Percentiles rank a stretch among this genome's conserved stretches.
These are phyloP conservation scores for Sebastiscus tertius DNA, from an alignment of 2,797 vertebrate genomes.

Conservation along the genomic window DNA sequence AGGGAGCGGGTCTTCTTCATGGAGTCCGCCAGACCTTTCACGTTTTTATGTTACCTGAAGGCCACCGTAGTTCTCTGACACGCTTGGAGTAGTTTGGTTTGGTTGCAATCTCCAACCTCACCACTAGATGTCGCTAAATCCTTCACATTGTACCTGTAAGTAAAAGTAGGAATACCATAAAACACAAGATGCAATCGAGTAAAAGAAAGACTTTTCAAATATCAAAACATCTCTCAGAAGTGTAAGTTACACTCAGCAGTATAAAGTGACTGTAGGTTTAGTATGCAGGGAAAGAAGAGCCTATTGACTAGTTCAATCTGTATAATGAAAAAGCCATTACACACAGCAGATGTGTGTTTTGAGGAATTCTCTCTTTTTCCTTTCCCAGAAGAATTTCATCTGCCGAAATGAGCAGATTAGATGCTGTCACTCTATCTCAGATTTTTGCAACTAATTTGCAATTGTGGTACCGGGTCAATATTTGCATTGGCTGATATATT, in stretches of 20 bases:
- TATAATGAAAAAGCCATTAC: slow-evolving; percentile 13
- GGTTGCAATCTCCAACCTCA: neutral
- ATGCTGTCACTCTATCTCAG: slow-evolving; percentile 51
- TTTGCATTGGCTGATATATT: slow-evolving; percentile 77
- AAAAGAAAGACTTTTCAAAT: neutral
- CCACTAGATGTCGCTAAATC: neutral
- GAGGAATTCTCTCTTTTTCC: slow-evolving; percentile 14
- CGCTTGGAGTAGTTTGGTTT: accelerated
- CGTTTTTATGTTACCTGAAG: too few species aligned
- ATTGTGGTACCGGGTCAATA: slow-evolving; percentile 73
- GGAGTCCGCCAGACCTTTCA: neutral
- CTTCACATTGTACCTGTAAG: neutral
- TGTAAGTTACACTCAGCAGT: neutral
- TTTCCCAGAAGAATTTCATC: slow-evolving; percentile 10
- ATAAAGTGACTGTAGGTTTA: slow-evolving; percentile 5
- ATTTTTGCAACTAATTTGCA: slow-evolving; percentile 69
- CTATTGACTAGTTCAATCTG: slow-evolving; percentile 8
- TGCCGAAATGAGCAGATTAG: slow-evolving; percentile 60
- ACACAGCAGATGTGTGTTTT: slow-evolving; percentile 22
- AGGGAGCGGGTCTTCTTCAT: neutral
- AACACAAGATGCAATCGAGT: neutral
- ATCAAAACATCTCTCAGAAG: neutral
- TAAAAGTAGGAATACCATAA: neutral
- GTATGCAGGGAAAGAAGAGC: neutral
- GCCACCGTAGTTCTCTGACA: too few species aligned